Evolutionary conservation across 1,140 invertebrate genomes (phyloP).

Genomic region (Pentalonia nigronervosa): DNA sequence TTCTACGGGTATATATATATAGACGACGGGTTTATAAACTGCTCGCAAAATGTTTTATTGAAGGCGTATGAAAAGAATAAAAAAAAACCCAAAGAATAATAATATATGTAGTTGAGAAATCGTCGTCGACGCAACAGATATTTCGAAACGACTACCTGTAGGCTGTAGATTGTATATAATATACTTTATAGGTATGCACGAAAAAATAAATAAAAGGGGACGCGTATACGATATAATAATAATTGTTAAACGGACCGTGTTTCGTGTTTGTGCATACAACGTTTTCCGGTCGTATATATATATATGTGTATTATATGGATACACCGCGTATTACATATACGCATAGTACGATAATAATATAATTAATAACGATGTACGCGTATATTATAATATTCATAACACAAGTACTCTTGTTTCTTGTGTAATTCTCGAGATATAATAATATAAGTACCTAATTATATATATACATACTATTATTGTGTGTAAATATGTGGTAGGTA

Average conservation of each 20-base stretch:
- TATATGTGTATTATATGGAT: neutral
- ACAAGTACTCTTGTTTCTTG: too few relatives aligned
- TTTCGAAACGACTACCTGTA: constrained; percentile 39
- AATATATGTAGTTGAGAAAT: constrained; percentile 48
- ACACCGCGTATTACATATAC: neutral
- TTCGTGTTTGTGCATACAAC: constrained; percentile 28
- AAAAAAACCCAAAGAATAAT: constrained; percentile 7
- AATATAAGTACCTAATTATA: neutral
- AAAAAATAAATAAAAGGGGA: constrained; percentile 36
- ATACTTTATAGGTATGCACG: neutral
- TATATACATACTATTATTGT: neutral
- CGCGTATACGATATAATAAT: neutral
- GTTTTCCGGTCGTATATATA: neutral
- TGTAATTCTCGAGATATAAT: too few relatives aligned
- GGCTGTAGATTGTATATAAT: neutral
- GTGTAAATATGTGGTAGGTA: neutral
- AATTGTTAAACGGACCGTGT: constrained; percentile 48
- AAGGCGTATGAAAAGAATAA: neutral
- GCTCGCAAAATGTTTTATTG: constrained; percentile 57
- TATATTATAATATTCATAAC: too few relatives aligned
- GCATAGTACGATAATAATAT: neutral
- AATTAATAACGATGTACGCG: neutral
- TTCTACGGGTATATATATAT: neutral
- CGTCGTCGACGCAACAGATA: constrained; percentile 21
- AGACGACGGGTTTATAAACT: constrained; percentile 46